Base-by-base conservation (phyloP, 2,797 vertebrate species). In the Sebastes minor region DNA sequence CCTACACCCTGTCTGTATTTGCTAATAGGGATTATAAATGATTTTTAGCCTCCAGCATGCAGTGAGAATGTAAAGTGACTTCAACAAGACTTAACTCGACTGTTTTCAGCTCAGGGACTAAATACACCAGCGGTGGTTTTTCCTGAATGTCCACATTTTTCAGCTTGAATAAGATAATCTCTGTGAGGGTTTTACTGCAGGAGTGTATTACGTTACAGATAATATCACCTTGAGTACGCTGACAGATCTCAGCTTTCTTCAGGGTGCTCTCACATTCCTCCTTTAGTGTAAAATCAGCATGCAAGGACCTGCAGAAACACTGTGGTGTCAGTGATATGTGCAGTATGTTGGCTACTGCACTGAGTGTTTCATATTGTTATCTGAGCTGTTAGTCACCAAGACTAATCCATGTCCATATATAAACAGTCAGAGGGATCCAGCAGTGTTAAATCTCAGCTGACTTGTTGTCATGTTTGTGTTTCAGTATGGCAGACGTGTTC, bases 401-500 rank as follows among this genome's bases (percentile, higher is more conserved):
- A 46, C 42, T 46, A 46, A 46, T 46, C 42, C 42, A 0, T 46
- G 42, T 46, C 16, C 42, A 8, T 46, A 46, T 46, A 46, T 46
- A 18, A 46, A 18, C 42, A 46, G 42, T 18, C 42, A 46, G 42
- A 46, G 7, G 1, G 42, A 46, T 18, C 42, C 42, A 46, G 42
- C 42, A 46, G 42, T 52, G 18, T 52, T 20, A n/a, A 9, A 52
- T 52, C 49, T 52, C 18, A 52, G 49, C 49, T 52, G 20, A 52
- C 49, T 20, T 52, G 49, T 20, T 52, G 49, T 52, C 20, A n/a
- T 52, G 49, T 22, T 23, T 13, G 3, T 86, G 12, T 84, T 67
- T 27, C 82, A 97, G 98, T 23, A n/a, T 99, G 90, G 1, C 20
- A 1, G 89, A 94, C 0, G 94, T 98, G n/a, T 99, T 99, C 71